Percentiles rank a stretch among this genome's conserved stretches.
These are phyloP conservation scores for Oceanites oceanicus DNA, from an alignment of 2,113 vertebrate genomes.

Conservation along the genomic window DNA sequence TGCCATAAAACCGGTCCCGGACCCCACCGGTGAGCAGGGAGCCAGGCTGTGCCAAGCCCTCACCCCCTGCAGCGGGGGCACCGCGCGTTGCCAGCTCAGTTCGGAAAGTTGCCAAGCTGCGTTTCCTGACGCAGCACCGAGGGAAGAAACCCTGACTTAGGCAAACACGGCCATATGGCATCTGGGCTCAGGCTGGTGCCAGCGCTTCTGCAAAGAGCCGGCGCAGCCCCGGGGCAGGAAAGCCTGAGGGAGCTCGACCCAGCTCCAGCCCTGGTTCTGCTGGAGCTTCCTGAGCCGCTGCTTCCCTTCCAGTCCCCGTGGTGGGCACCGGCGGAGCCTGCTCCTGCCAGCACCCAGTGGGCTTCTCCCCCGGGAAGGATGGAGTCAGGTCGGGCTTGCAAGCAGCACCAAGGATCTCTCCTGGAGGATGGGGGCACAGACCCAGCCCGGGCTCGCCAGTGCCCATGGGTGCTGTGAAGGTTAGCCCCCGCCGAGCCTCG, in stretches of 20 bases:
- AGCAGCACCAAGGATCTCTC: neutral
- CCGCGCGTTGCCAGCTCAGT: fast-evolving
- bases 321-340: neutral
- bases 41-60: neutral
- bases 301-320: neutral
- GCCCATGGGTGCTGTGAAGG: fast-evolving
- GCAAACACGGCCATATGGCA: neutral
- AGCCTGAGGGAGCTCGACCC: neutral
- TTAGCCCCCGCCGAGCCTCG: fast-evolving
- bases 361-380: neutral
- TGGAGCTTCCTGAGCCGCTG: neutral
- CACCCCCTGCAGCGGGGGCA: fast-evolving
- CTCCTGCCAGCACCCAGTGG: neutral
- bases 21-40: fast-evolving
- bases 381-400: neutral
- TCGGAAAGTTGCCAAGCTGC: neutral
- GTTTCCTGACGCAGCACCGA: neutral
- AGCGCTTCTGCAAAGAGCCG: neutral
- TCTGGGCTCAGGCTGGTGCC: neutral
- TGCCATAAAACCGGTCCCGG: fast-evolving
- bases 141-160: neutral
- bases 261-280: neutral
- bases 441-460: neutral
- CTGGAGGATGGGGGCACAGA: neutral
- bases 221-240: neutral